These are phyloP conservation scores for Clarias pachynema DNA, from an alignment of 2,797 vertebrate genomes.

Conservation along the genomic window DNA sequence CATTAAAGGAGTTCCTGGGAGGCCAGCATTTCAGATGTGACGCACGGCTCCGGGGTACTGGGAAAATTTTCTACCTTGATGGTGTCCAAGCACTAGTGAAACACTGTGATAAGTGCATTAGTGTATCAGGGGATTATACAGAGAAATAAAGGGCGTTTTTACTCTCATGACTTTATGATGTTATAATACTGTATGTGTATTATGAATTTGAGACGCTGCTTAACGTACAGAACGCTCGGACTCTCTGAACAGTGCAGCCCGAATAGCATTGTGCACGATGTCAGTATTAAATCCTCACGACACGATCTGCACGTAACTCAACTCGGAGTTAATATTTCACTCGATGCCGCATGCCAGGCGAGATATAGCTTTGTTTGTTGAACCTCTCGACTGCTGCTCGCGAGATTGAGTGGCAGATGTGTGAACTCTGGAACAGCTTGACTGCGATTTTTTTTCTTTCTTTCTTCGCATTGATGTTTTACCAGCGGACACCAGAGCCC, in stretches of 20 bases:
- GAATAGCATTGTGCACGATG: neutral
- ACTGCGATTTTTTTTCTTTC: conserved; percentile 5
- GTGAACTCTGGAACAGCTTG: conserved; percentile 19
- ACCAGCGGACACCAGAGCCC: conserved; percentile 3
- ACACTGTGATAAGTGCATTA: too few species aligned
- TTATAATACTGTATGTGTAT: too few species aligned
- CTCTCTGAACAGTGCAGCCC: neutral
- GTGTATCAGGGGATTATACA: too few species aligned
- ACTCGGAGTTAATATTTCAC: neutral
- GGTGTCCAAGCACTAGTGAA: too few species aligned
- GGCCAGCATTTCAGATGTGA: too few species aligned
- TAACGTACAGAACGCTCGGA: neutral
- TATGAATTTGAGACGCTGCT: neutral
- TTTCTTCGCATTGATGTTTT: conserved; percentile 15
- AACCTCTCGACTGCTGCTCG: conserved; percentile 5
- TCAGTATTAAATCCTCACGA: neutral
- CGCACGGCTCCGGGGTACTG: too few species aligned
- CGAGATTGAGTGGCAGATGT: conserved; percentile 27
- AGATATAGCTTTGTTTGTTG: conserved; percentile 14
- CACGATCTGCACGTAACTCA: neutral
- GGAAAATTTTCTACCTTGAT: too few species aligned
- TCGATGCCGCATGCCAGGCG: neutral
- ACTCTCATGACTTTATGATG: too few species aligned
- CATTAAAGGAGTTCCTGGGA: too few species aligned
- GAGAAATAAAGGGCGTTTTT: too few species aligned